Conservation (phyloP, 2,888 invertebrate species). For the Drosophila aldrichi region DNA sequence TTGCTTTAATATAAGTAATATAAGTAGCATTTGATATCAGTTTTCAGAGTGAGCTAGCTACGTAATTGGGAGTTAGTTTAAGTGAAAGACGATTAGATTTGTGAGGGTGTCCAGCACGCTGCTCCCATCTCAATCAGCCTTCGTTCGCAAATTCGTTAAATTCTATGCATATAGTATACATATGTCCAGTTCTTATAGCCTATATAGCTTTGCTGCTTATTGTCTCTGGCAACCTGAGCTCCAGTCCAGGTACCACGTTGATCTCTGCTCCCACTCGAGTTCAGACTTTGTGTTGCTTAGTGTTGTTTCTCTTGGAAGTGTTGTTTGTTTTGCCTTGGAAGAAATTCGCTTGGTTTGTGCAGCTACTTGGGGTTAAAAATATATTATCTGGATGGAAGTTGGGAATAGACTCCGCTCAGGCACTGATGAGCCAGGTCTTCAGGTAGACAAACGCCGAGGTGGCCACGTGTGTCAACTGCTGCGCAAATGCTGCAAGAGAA, state of each 20-base stretch:
- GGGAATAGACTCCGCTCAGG: slow-evolving; percentile 45
- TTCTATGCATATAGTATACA: slow-evolving; percentile 22
- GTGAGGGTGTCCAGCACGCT: slow-evolving; percentile 68
- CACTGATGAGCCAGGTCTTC: slow-evolving; percentile 75
- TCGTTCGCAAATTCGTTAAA: slow-evolving; percentile 48
- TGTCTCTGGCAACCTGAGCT: slow-evolving; percentile 34
- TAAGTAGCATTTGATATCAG: slow-evolving; percentile 8
- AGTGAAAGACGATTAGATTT: slow-evolving; percentile 17
- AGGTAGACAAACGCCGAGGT: slow-evolving; percentile 71
- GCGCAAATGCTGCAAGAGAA: slow-evolving; percentile 66
- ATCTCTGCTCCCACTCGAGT: slow-evolving; percentile 30
- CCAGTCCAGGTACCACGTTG: slow-evolving; percentile 32
- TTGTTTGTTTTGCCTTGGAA: slow-evolving; percentile 29
- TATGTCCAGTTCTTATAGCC: slow-evolving; percentile 27
- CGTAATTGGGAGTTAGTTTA: slow-evolving; percentile 17
- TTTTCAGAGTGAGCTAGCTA: slow-evolving; percentile 24
- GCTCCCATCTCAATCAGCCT: slow-evolving; percentile 41
- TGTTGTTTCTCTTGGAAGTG: slow-evolving; percentile 17
- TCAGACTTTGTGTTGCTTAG: slow-evolving; percentile 70
- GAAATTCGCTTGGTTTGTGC: slow-evolving; percentile 34
- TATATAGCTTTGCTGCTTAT: slow-evolving; percentile 49
- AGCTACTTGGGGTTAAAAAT: slow-evolving; percentile 13
- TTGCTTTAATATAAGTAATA: slow-evolving; percentile 43
- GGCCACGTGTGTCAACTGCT: slow-evolving; percentile 59
- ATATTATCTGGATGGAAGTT: slow-evolving; percentile 11